Base-by-base conservation (phyloP, 2,888 invertebrate species). In the Brenthis ino region DNA sequence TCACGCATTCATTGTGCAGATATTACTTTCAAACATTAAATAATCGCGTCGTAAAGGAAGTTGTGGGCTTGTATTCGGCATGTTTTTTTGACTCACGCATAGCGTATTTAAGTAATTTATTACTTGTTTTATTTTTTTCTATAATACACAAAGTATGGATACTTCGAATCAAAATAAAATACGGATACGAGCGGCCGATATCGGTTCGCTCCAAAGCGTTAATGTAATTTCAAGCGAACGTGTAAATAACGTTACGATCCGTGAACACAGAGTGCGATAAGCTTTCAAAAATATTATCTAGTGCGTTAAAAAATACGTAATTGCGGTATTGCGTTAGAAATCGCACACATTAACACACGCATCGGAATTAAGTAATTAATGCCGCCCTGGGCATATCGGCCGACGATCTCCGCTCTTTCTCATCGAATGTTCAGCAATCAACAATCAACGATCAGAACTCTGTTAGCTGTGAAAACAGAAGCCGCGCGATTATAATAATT, bases 311-410 rank as follows among this genome's bases (percentile, higher is more conserved):
- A 87, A 84, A 83, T 79, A 80, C 78, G 73, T 86, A 91, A 91
- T 89, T 88, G 82, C 82, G 69, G 78, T 79, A 79, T 86, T 88
- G 86, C 86, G 87, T 86, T 91, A 89, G 89, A 89, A 89, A 91
- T 87, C 87, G 87, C 82, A 85, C 83, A 85, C 82, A 80, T 83
- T 83, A 86, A 82, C 83, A 81, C 88, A 91, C 91, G 91, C 92
- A 91, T 90, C 84, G 85, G 87, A 87, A 89, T 91, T 89, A 87
- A 88, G 87, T 87, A 91, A 92, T 92, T 90, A 91, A 89, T 86
- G 83, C 84, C 78, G 80, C 80, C 77, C 80, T 77, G 76, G 77
- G 73, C 75, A 73, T 90, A 92, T 91, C 91, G 78, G 74, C 85
- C 88, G 88, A 88, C 90, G 82, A 92, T 92, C 92, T 82, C 78